Percentiles rank a stretch among this genome's conserved stretches.
These are phyloP conservation scores for Pongo pygmaeus DNA, from an alignment of 2,113 vertebrate species.

Conservation along the genomic window DNA sequence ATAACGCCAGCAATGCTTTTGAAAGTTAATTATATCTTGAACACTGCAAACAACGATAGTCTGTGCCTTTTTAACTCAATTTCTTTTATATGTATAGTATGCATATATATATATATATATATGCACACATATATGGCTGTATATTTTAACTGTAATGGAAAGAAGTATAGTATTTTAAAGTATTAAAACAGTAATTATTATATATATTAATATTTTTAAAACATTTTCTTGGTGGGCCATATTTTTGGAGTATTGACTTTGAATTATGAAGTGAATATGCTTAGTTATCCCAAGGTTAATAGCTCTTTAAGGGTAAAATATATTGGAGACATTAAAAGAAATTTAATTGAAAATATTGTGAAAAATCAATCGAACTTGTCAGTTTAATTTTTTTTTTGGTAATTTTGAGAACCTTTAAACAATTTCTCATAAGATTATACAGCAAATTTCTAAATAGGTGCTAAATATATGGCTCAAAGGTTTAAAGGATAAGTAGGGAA, in stretches of 20 bases:
- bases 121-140: background rate
- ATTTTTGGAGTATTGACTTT: background rate
- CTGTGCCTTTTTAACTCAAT: conserved; percentile 36
- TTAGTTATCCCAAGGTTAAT: background rate
- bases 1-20: conserved; percentile 72
- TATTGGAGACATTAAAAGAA: background rate
- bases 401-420: background rate
- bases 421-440: background rate
- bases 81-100: background rate
- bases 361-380: background rate
- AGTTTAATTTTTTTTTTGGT: background rate
- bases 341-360: background rate
- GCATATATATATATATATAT: background rate
- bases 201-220: background rate
- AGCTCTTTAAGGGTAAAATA: background rate
- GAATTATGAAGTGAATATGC: background rate
- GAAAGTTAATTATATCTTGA: conserved; percentile 71
- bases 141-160: background rate
- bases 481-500: background rate
- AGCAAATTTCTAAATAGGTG: background rate
- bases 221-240: background rate
- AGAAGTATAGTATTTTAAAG: background rate
- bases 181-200: background rate
- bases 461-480: background rate
- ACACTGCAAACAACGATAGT: background rate